Evolutionary conservation across 2,888 invertebrate species (phyloP), one percentile per base, ranked within the genome.

Genomic region (Dryomyza anilis): DNA sequence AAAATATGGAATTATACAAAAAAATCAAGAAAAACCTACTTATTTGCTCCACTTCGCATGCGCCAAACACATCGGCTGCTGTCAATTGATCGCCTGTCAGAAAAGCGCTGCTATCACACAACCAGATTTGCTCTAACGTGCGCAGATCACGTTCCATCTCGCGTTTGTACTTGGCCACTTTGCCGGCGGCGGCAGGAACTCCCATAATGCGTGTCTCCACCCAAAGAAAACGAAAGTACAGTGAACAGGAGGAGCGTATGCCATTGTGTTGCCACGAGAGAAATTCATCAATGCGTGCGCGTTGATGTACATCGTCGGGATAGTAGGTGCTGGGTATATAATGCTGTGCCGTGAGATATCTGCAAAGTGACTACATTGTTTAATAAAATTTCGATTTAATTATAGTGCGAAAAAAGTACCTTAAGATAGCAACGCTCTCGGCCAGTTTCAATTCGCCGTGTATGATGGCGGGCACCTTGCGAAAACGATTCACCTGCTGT

Each of bases 31-130:
- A n/a, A n/a, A 7, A 52, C 58, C 84, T 82, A 90, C 90, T 85
- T 30, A 90, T 87, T 79, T 92, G 91, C 77, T 91, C 91, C 65
- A 92, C 74, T 83, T 92, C 92, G 72, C 89, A 89, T 1, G 87
- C 87, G 0, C 89, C 91, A 69, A 90, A 82, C 63, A 92, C 80
- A 79, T 93, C 92, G 0, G 92, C 91, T 3, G 89, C 86, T 1
- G 88, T 87, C 3, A 90, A 82, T 36, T 83, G 75, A 72, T 89
- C 79, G 0, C 90, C 89, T 3, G 82, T 82, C 27, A 90, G 81
- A 25, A 85, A 72, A 73, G 80, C 69, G 76, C 83, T 60, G 3
- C 67, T 53, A 27, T 84, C 86, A n/a, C n/a, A n/a, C 12, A 88
- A 74, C 87, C 88, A 87, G 63, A 85, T 78, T 1, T 82, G 84